Percentiles rank a stretch among this genome's conserved stretches.
phyloP scores from a whole-genome alignment of 2,888 invertebrate species.

The Macrophya alboannulata region DNA sequence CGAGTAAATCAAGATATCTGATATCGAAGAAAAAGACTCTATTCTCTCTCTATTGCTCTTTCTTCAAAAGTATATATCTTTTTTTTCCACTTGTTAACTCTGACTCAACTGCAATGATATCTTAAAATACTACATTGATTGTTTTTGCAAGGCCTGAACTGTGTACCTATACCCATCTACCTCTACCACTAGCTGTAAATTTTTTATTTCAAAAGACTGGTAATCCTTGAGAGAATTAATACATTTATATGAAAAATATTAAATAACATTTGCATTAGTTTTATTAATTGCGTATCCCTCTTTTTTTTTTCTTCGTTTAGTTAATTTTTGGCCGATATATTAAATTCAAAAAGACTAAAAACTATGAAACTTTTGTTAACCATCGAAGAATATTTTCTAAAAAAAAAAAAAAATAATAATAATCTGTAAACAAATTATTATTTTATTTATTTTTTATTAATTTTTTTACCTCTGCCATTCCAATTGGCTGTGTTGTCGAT shows the following conservation, averaged over 20 bases:
- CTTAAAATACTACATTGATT: conserved; percentile 11
- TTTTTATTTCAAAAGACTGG: neutral
- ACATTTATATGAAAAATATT: no score
- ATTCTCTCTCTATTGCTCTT: neutral
- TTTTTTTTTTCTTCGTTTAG: no score
- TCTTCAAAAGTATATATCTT: neutral
- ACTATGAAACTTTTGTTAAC: no score
- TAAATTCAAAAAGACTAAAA: no score
- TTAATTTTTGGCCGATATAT: no score
- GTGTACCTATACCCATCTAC: neutral
- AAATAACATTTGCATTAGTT: no score
- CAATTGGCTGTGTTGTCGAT: conserved; percentile 90
- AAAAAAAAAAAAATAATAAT: neutral
- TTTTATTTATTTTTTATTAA: neutral
- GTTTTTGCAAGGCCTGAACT: neutral
- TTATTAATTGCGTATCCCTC: no score
- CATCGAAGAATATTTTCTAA: neutral
- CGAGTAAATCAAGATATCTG: no score
- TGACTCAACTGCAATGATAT: conserved; percentile 3
- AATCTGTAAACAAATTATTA: neutral
- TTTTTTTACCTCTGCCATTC: conserved; percentile 82
- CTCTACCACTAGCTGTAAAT: neutral
- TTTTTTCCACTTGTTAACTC: neutral
- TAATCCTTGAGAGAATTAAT: neutral
- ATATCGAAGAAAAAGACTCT: neutral